These are phyloP conservation scores for Zeuzera pyrina DNA, from an alignment of 2,888 invertebrate genomes.

Conservation along the genomic window DNA sequence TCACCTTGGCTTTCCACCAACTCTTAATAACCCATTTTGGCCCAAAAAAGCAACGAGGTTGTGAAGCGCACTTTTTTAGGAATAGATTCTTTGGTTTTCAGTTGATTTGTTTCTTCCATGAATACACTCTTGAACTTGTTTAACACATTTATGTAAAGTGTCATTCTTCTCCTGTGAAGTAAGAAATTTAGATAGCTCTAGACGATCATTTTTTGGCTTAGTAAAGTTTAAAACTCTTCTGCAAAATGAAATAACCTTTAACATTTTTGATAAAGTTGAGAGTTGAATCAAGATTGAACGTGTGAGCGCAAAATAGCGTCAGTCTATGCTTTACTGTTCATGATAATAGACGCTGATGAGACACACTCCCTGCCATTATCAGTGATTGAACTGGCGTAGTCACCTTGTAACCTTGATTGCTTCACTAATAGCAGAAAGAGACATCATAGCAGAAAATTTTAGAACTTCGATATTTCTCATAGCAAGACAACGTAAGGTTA, in stretches of 20 bases:
- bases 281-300: not conserved
- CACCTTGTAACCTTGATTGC: too few relatives aligned
- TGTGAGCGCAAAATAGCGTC: too few relatives aligned
- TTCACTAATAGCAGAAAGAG: too few relatives aligned
- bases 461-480: too few relatives aligned
- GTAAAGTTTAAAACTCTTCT: not conserved
- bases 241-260: not conserved
- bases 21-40: slow-evolving; percentile 6
- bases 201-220: not conserved
- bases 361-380: too few relatives aligned
- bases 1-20: slow-evolving; percentile 10
- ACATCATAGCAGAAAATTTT: too few relatives aligned
- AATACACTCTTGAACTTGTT: slow-evolving; percentile 1
- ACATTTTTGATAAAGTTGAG: not conserved
- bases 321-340: too few relatives aligned
- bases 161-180: not conserved
- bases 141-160: not conserved
- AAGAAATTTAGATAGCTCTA: not conserved
- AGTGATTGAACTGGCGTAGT: too few relatives aligned
- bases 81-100: not conserved
- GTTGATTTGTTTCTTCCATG: not conserved
- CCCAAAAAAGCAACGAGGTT: slow-evolving; percentile 4
- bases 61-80: not conserved
- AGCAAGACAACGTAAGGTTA: too few relatives aligned
- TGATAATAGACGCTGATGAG: too few relatives aligned